These are phyloP conservation scores for Helleia helle DNA, from an alignment of 2,888 invertebrate species.

Conservation along the genomic window DNA sequence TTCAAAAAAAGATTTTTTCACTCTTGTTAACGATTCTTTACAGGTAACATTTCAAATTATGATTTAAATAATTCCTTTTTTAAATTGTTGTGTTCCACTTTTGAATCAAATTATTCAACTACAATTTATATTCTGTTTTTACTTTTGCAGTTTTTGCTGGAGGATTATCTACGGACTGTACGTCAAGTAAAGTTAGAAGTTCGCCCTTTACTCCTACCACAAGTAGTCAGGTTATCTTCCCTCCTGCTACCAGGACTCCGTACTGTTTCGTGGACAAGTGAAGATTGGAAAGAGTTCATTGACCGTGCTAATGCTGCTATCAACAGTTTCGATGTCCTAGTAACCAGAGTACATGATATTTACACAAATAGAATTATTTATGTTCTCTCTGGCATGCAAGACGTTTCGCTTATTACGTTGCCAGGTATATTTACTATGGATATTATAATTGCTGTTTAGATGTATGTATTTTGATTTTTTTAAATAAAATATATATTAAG, in stretches of 20 bases:
- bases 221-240: conserved; percentile 87
- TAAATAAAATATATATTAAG: too few relatives aligned
- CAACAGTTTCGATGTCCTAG: conserved; percentile 83
- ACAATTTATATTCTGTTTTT: too few relatives aligned
- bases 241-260: conserved; percentile 87
- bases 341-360: conserved; percentile 89
- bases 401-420: conserved; percentile 84
- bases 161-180: conserved; percentile 82
- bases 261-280: conserved; percentile 89
- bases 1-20: conserved; percentile 84
- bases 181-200: conserved; percentile 88
- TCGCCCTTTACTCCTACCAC: conserved; percentile 90
- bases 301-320: conserved; percentile 84
- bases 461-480: too few relatives aligned
- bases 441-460: not conserved
- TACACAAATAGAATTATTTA: conserved; percentile 92
- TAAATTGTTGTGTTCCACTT: too few relatives aligned
- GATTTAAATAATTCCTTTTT: too few relatives aligned
- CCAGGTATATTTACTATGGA: conserved; percentile 66
- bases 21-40: conserved; percentile 82
- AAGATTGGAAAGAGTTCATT: conserved; percentile 86
- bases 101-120: not conserved
- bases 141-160: conserved; percentile 78
- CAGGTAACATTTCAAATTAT: conserved; percentile 64
- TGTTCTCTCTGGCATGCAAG: conserved; percentile 90